Percentiles rank a stretch among this genome's conserved stretches.
These are phyloP conservation scores for Nematostella vectensis DNA, from an alignment of 92 coral and sea anemone genomes.

Conservation along the genomic window DNA sequence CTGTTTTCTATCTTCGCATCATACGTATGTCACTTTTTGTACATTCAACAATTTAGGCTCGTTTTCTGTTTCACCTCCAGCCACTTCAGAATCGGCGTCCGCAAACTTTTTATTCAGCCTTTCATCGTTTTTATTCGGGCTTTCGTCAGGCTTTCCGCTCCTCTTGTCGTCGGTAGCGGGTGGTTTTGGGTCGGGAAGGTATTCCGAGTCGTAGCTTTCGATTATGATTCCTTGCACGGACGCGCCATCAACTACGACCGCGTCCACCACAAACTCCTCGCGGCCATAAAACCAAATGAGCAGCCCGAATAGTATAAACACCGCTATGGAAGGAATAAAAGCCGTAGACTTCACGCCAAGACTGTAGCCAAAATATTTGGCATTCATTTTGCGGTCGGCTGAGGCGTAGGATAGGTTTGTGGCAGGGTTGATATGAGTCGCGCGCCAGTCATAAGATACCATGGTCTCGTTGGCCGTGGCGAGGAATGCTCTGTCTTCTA, in stretches of 20 bases:
- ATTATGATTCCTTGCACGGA: conserved; percentile 62
- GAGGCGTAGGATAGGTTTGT: conserved; percentile 49
- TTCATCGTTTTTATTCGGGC: too few relatives aligned
- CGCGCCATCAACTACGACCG: conserved; percentile 40
- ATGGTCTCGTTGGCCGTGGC: conserved; percentile 70
- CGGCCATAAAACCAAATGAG: conserved; percentile 89
- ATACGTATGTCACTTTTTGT: background rate
- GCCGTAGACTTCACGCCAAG: conserved; percentile 74
- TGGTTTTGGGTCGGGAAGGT: background rate
- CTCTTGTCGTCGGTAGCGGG: background rate
- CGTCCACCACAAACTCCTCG: conserved; percentile 62
- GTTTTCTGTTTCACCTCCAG: background rate
- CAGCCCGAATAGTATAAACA: conserved; percentile 68
- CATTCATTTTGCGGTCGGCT: conserved; percentile 78
- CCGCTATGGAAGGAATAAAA: conserved; percentile 76
- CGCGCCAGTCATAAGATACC: conserved; percentile 75
- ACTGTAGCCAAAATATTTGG: conserved; percentile 64
- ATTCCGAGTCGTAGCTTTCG: conserved; percentile 30
- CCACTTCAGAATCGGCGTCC: conserved; percentile 1
- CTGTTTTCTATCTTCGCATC: too few relatives aligned
- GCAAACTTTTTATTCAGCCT: conserved; percentile 2
- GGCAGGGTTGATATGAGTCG: conserved; percentile 37
- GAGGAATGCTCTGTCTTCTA: conserved; percentile 46
- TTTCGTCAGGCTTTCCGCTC: too few relatives aligned
- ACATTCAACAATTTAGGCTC: background rate